Evolutionary conservation across 2,888 invertebrate genomes (phyloP), one percentile per base, ranked within the genome.

Genomic region (Auanema sp.): DNA sequence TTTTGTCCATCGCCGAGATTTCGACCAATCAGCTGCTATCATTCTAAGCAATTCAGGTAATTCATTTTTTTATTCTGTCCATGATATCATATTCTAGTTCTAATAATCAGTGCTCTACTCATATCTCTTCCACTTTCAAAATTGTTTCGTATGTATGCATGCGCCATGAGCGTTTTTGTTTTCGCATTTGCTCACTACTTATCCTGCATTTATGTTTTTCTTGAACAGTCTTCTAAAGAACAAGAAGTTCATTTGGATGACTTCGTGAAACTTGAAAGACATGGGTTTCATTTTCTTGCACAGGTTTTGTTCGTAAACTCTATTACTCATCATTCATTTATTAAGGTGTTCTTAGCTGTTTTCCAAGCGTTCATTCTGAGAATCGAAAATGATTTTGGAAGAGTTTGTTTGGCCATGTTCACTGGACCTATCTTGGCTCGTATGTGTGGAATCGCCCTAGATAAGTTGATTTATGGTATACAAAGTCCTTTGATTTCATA

Each of bases 101-200:
- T 87, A 40, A 69, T 86, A 58, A 80, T 87, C 68, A 86, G 86
- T 18, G 71, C 85, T 11, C 79, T 86, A 44, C 79, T 88, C 59
- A 82, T 87, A 33, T 78, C 87, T 1, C 80, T 88, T 24, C 87
- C 87, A 1, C 73, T 87, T 33, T 81, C 83, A 60, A 84, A 84
- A 63, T 83, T 88, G 41, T 84, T 86, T 33, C 83, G 83, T 16
- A 80, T 87, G 54, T 88, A 88, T 81, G 85, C 86, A 79, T 87
- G 87, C 78, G 79, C 85, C 40, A 78, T 87, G 44, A 85, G 85
- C 68, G 81, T 84, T 10, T 79, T 84, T 33, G 78, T 87, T 1
- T 80, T 87, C 44, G 82, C 83, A 1, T 79, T 83, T 18, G 84
- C 86, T 10, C 85, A 86, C 69, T 81, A 85, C 64, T 80, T 87